Evolutionary conservation across 2,888 invertebrate genomes (phyloP).

Genomic region (Macroteleia sp.): DNA sequence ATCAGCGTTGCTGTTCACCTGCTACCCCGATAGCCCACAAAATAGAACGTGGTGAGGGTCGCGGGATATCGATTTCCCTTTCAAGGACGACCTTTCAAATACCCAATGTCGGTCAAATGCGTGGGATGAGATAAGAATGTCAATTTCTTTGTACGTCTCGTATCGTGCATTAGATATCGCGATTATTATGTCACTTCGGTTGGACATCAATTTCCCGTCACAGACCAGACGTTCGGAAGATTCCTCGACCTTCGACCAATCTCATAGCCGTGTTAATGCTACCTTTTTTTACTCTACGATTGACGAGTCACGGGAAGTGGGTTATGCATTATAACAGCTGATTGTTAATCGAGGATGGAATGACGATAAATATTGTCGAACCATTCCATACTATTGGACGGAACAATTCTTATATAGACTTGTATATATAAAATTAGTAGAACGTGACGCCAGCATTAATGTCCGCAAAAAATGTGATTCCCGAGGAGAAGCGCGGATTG

Average conservation of each 20-base stretch:
- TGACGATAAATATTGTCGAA: constrained; percentile 17
- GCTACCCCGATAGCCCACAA: constrained; percentile 41
- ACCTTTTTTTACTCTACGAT: not conserved
- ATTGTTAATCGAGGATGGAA: constrained; percentile 17
- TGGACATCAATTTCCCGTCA: constrained; percentile 9
- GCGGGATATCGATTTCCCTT: constrained; percentile 63
- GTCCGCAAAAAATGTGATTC: constrained; percentile 26
- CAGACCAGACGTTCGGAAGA: constrained; percentile 3
- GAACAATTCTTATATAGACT: constrained; percentile 17
- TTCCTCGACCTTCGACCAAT: constrained; percentile 10
- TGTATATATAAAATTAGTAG: constrained; percentile 42
- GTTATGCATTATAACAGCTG: constrained; percentile 4
- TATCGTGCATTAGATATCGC: constrained; percentile 18
- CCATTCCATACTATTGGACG: not conserved
- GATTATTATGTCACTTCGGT: constrained; percentile 18
- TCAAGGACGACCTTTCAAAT: constrained; percentile 62
- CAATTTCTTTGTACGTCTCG: constrained; percentile 28
- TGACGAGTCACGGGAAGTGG: constrained; percentile 19
- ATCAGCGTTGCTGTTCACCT: constrained; percentile 26
- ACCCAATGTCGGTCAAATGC: constrained; percentile 56
- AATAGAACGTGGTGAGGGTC: constrained; percentile 61
- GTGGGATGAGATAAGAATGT: constrained; percentile 53
- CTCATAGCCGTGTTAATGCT: not conserved
- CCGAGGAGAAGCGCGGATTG: constrained; percentile 30
- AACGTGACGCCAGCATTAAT: constrained; percentile 44